Evolutionary conservation across 2,888 invertebrate species (phyloP).

Genomic region (Molanna angustata): DNA sequence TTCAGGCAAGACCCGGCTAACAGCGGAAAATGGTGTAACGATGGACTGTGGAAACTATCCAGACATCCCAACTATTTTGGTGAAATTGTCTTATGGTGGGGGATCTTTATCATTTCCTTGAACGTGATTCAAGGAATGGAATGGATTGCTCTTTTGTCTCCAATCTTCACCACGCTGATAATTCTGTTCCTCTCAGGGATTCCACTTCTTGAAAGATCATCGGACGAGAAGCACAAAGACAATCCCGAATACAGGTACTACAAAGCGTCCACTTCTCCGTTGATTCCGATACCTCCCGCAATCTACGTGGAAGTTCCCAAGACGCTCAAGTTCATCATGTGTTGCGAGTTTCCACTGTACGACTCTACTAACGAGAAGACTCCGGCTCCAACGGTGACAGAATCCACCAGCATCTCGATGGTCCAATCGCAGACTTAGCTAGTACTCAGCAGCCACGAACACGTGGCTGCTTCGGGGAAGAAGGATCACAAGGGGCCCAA

Average conservation of each 20-base stretch:
- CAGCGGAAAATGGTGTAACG: slow-evolving; percentile 90
- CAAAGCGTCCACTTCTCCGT: slow-evolving; percentile 83
- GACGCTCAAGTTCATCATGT: slow-evolving; percentile 77
- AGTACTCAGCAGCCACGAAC: slow-evolving; percentile 46
- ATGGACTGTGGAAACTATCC: slow-evolving; percentile 84
- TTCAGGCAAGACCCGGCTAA: slow-evolving; percentile 87
- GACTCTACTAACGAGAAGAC: slow-evolving; percentile 68
- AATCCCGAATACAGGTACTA: slow-evolving; percentile 84
- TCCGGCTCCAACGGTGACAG: slow-evolving; percentile 62
- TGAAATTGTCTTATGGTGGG: slow-evolving; percentile 92
- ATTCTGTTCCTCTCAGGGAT: slow-evolving; percentile 89
- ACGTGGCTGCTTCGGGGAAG: slow-evolving; percentile 45
- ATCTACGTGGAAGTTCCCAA: slow-evolving; percentile 85
- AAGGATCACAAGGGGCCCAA: slow-evolving; percentile 36
- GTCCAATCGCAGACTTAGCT: slow-evolving; percentile 72
- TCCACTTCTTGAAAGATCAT: slow-evolving; percentile 80
- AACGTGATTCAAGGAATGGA: slow-evolving; percentile 83
- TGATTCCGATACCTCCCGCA: slow-evolving; percentile 84
- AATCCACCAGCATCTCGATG: slow-evolving; percentile 68
- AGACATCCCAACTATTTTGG: slow-evolving; percentile 95
- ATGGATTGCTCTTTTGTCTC: slow-evolving; percentile 84
- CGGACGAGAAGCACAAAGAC: slow-evolving; percentile 86
- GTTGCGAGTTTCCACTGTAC: slow-evolving; percentile 88
- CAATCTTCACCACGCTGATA: slow-evolving; percentile 82
- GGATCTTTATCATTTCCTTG: slow-evolving; percentile 84